Base-by-base conservation (phyloP, 2,888 invertebrate species). In the Mayetiola destructor region DNA sequence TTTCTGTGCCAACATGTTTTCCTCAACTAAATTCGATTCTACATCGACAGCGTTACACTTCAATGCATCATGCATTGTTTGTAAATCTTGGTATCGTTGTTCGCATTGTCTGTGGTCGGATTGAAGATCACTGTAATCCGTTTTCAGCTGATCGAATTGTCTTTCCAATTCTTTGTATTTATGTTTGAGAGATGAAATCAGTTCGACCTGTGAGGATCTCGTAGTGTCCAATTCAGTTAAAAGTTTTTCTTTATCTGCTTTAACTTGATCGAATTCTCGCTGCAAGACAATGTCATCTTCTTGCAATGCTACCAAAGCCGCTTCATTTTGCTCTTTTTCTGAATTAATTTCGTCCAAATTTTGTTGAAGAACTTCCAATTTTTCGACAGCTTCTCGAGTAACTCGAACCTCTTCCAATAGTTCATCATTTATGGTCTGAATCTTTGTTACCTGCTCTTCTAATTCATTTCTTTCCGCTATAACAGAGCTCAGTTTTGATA, bases 1-100 rank as follows among this genome's bases (percentile, higher is more conserved):
- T 21, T 64, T 63, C 39, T 64, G 64, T 23, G 64, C 55, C 56
- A 62, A 59, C 30, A 63, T 61, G 58, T 63, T 64, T 39, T 64
- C 64, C 59, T 62, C 60, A 59, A 64, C 62, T 1, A 64, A 57
- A 21, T 62, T 64, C 1, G 63, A 61, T 58, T 64, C 64, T 8
- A 62, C 60, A 40, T 65, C 65, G 0, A 62, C 61, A 9, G 63
- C 62, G 40, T 62, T 62, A 1, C 61, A 60, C 58, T 64, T 63
- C 20, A 63, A 62, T 27, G 61, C 60, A 1, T 57, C 54, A 37
- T 63, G 57, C 40, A 59, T 61, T 40, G 61, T 59, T 18, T 40
- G 57, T 27, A 68, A 36, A 66, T 57, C 35, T 65, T 59, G 64
- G 63, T 30, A 29, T 32, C 30, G 61, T 63, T 53, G 61, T 8